Evolutionary conservation across 2,888 invertebrate genomes (phyloP).

Genomic region (Andrena minutula): DNA sequence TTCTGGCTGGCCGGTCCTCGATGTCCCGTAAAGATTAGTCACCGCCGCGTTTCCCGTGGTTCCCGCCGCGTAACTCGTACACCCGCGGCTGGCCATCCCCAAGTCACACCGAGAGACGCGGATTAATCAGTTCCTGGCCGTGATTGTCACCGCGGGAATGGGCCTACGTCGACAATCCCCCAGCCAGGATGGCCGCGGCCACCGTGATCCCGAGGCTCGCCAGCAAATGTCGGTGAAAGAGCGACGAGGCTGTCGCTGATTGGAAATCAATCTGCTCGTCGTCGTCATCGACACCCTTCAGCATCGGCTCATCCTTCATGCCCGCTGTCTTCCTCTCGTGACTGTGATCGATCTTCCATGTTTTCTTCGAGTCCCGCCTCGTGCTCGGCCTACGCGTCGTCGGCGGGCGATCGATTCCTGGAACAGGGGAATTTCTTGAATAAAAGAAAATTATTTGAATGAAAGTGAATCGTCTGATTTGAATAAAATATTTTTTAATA

Average conservation of each 20-base stretch:
- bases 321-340: constrained; percentile 79
- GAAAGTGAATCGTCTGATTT: too few relatives aligned
- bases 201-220: constrained; percentile 74
- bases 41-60: not conserved
- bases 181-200: constrained; percentile 68
- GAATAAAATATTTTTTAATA: too few relatives aligned
- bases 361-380: constrained; percentile 80
- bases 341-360: constrained; percentile 77
- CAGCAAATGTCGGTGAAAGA: constrained; percentile 73
- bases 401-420: constrained; percentile 78
- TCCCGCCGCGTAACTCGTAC: not conserved
- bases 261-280: constrained; percentile 78
- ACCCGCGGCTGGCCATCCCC: not conserved
- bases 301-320: constrained; percentile 79
- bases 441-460: too few relatives aligned
- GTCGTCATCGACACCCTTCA: constrained; percentile 75
- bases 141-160: constrained; percentile 22
- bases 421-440: constrained; percentile 36
- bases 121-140: constrained; percentile 24
- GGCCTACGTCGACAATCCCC: constrained; percentile 75
- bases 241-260: constrained; percentile 77
- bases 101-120: constrained; percentile 1
- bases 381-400: constrained; percentile 78
- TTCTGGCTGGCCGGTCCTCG: constrained; percentile 13
- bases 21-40: constrained; percentile 4